phyloP scores from a whole-genome alignment of 2,113 vertebrate genomes.

The Pholis gunnellus region DNA sequence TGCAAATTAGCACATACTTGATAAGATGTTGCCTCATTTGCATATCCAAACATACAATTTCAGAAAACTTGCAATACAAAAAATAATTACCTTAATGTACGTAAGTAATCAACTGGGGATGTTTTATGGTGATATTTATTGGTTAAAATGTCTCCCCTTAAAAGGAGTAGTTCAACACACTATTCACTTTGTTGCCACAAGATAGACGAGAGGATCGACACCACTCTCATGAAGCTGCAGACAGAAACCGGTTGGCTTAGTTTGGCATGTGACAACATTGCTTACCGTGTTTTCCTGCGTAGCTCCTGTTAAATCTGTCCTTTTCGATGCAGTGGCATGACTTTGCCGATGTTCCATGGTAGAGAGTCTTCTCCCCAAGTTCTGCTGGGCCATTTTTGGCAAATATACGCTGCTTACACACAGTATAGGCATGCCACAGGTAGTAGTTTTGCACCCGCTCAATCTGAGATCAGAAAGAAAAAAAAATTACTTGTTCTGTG shows the following conservation, averaged over 20 bases:
- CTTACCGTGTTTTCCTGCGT: slow-evolving; percentile 73
- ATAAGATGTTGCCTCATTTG: too few relatives aligned
- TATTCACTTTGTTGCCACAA: too few relatives aligned
- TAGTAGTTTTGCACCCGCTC: slow-evolving; percentile 76
- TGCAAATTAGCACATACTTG: too few relatives aligned
- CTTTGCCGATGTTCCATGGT: slow-evolving; percentile 66
- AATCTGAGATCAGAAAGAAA: slow-evolving; percentile 65
- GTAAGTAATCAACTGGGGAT: too few relatives aligned
- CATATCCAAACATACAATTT: too few relatives aligned
- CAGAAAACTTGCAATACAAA: too few relatives aligned
- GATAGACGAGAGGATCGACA: too few relatives aligned
- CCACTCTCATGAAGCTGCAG: not conserved
- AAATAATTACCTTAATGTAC: too few relatives aligned
- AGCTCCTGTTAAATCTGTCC: slow-evolving; percentile 69
- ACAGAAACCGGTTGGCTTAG: not conserved
- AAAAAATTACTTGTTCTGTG: rapidly evolving
- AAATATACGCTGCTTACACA: slow-evolving; percentile 58
- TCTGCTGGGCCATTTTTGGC: slow-evolving; percentile 47
- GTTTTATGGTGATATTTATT: too few relatives aligned
- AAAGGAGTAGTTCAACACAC: too few relatives aligned
- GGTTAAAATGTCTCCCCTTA: too few relatives aligned
- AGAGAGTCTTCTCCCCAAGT: slow-evolving; percentile 67
- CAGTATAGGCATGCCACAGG: slow-evolving; percentile 63
- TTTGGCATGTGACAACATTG: not conserved
- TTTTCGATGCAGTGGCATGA: slow-evolving; percentile 66